Conservation (phyloP, 1,140 invertebrate genomes). For the Drosophila sp. region DNA sequence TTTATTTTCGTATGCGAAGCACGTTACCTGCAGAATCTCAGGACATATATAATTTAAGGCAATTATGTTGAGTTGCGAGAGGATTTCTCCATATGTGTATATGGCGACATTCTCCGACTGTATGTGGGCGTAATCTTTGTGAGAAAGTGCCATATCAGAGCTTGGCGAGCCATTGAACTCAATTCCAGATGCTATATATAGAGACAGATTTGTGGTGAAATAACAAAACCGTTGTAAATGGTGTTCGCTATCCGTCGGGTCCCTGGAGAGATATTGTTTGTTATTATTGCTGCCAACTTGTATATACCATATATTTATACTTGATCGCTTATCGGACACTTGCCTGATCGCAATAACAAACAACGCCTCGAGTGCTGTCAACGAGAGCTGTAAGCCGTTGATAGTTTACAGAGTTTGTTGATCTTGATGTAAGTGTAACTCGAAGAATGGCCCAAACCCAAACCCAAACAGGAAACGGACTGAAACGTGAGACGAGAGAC, state of each 20-base stretch:
- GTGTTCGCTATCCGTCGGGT: slow-evolving; percentile 20
- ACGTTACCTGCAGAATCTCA: slow-evolving; percentile 47
- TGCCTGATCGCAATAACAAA: slow-evolving; percentile 28
- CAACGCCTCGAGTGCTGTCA: slow-evolving; percentile 50
- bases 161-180: slow-evolving; percentile 52
- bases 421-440: slow-evolving; percentile 42
- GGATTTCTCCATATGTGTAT: background rate
- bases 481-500: slow-evolving; percentile 47
- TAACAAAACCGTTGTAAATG: slow-evolving; percentile 13
- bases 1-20: slow-evolving; percentile 38
- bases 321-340: slow-evolving; percentile 64
- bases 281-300: slow-evolving; percentile 28
- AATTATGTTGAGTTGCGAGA: slow-evolving; percentile 44
- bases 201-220: slow-evolving; percentile 33
- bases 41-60: slow-evolving; percentile 50
- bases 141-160: slow-evolving; percentile 6
- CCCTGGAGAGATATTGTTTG: slow-evolving; percentile 43
- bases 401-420: slow-evolving; percentile 64
- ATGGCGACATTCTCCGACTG: slow-evolving; percentile 10
- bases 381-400: slow-evolving; percentile 40
- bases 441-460: background rate
- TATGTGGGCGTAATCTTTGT: slow-evolving; percentile 28
- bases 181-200: slow-evolving; percentile 45
- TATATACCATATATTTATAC: slow-evolving; percentile 29
- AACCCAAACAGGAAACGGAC: slow-evolving; percentile 41